These are phyloP conservation scores for Acromyrmex heyeri DNA, from an alignment of 1,140 invertebrate genomes.

Conservation along the genomic window DNA sequence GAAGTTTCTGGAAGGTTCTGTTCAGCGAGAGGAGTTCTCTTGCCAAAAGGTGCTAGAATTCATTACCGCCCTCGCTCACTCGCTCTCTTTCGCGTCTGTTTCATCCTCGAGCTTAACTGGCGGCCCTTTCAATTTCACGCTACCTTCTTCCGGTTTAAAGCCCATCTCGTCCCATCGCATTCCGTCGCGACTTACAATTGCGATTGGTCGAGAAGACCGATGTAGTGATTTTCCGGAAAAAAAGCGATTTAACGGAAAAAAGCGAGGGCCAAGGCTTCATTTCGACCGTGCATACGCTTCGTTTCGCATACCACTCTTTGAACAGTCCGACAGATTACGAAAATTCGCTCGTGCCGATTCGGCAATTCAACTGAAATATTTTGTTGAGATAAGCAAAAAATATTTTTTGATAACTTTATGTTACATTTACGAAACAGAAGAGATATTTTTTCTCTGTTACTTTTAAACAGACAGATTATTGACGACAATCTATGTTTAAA, in stretches of 20 bases:
- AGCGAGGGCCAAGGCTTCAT: constrained; percentile 13
- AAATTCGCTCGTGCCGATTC: not conserved
- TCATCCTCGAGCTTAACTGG: constrained; percentile 46
- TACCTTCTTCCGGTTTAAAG: constrained; percentile 69
- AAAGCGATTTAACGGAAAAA: constrained; percentile 21
- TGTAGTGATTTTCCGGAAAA: constrained; percentile 24
- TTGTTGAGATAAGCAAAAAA: constrained; percentile 30
- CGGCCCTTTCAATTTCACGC: constrained; percentile 71
- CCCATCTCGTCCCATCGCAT: constrained; percentile 37
- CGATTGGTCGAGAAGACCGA: constrained; percentile 36
- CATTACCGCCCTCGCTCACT: constrained; percentile 18
- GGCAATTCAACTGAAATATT: constrained; percentile 24
- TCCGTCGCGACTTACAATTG: constrained; percentile 30
- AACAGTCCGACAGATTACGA: not conserved
- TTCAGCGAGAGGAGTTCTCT: constrained; percentile 36
- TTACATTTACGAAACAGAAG: not conserved
- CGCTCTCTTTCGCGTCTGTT: constrained; percentile 17
- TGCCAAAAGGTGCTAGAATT: constrained; percentile 46
- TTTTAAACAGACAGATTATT: not conserved
- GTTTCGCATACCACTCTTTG: constrained; percentile 18
- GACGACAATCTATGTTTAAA: not conserved
- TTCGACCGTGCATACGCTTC: constrained; percentile 23
- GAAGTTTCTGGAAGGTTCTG: constrained; percentile 30
- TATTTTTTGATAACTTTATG: not conserved
- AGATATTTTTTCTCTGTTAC: not conserved